Base-by-base conservation (phyloP, 2,113 vertebrate species). In the Syngnathus scovelli region DNA sequence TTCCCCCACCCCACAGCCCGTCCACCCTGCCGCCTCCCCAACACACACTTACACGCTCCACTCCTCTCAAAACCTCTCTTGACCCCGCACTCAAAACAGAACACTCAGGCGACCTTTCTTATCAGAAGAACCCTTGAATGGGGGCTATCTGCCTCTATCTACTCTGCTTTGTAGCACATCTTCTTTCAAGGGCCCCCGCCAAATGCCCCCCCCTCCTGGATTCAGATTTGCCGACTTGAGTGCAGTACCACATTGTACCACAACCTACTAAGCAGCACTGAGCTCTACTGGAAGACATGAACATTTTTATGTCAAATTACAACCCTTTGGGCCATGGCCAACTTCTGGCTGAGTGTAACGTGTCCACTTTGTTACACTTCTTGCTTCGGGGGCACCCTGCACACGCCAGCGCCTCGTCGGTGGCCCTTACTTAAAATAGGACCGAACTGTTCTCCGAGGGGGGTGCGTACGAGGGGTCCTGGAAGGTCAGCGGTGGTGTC, bases 101-200 rank as follows among this genome's bases (percentile, higher is more conserved):
- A 80, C 84, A 85, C 85, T 88, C 86, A 85, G 84, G 86, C 88
- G 88, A 85, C 80, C 72, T 73, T 67, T 85, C 84, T 83, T 82
- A 87, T 89, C 86, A 83, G 65, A 48, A 71, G 72, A 75, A 72
- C 77, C 58, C 79, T 80, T 72, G 66, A 77, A 48, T 43, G 55
- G 13, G 33, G 67, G n/a, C 36, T 66, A 75, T 69, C 69, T 69
- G 54, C 65, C 18, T 23, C 18, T 64, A 80, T 73, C 78, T 82
- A 62, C 67, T 64, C 71, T 66, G 7, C 54, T 71, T 43, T 38
- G 60, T 36, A 55, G 4, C 43, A 11, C 69, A 41, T 77, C 52
- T 68, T 56, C 56, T 49, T 69, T 51, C 36, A 52, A 49, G 33
- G 33, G 16, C 13, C 27, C 48, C 21, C 38, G 62, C 37, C 12